These are phyloP conservation scores for Neogale vison DNA, from an alignment of 2,113 vertebrate species.

Conservation along the genomic window DNA sequence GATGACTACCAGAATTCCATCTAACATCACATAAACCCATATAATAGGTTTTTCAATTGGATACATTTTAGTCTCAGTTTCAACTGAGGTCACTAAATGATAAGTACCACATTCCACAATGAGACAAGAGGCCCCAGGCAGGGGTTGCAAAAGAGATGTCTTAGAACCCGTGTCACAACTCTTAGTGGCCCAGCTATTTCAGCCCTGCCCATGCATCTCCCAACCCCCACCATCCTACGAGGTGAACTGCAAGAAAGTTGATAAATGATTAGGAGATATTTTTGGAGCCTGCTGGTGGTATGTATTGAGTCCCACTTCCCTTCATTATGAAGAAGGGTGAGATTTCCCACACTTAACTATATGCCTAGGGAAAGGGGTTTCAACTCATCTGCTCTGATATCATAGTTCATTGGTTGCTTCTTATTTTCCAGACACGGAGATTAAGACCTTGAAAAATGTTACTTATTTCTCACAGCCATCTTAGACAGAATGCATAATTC, in stretches of 20 bases:
- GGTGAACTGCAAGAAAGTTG: background rate
- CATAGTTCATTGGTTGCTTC: background rate
- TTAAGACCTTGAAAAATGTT: background rate
- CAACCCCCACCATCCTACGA: rapidly evolving
- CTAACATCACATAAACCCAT: background rate
- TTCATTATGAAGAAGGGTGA: background rate
- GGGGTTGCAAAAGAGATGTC: background rate
- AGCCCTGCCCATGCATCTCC: background rate
- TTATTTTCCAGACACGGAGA: background rate
- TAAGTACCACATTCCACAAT: background rate
- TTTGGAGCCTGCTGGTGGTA: background rate
- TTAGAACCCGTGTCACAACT: background rate
- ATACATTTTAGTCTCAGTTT: background rate
- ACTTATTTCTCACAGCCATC: background rate
- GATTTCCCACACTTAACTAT: background rate
- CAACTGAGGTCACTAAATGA: background rate
- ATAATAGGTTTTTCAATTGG: background rate
- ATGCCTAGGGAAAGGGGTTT: background rate
- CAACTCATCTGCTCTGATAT: background rate
- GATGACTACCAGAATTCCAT: background rate
- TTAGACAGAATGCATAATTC: constrained; percentile 6
- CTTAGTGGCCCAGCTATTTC: background rate
- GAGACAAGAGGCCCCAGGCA: background rate
- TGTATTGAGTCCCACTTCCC: background rate
- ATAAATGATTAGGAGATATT: background rate